phyloP scores from a whole-genome alignment of 1,140 invertebrate genomes.

The Asobara japonica region DNA sequence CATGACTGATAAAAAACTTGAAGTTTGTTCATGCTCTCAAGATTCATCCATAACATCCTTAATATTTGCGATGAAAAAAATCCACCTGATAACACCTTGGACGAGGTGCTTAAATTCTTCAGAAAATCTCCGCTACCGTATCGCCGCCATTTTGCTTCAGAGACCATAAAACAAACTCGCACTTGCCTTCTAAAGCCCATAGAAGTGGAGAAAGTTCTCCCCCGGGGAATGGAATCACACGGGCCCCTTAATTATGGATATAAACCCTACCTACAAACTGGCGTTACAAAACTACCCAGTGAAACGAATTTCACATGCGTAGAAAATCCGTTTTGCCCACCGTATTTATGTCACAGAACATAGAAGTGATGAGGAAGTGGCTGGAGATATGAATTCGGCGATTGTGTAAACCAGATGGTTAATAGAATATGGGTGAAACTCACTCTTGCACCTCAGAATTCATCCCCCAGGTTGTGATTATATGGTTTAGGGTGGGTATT shows the following conservation, averaged over 20 bases:
- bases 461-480: conserved; percentile 20
- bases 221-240: not conserved
- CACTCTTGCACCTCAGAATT: conserved; percentile 32
- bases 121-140: not conserved
- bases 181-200: not conserved
- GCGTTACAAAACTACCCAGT: conserved; percentile 24
- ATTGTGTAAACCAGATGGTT: conserved; percentile 44
- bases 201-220: not conserved
- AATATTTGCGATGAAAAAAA: no score
- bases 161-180: not conserved
- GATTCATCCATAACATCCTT: no score
- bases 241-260: not conserved
- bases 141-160: not conserved
- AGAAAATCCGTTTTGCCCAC: conserved; percentile 42
- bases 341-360: conserved; percentile 40
- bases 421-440: conserved; percentile 48
- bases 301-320: conserved; percentile 39
- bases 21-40: no score
- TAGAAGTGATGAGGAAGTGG: not conserved
- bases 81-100: no score
- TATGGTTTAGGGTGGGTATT: not conserved
- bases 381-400: conserved; percentile 25
- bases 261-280: not conserved
- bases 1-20: no score
- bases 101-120: not conserved